Conservation (phyloP, 2,888 invertebrate species). For the Xestoiulus laeticollis region DNA sequence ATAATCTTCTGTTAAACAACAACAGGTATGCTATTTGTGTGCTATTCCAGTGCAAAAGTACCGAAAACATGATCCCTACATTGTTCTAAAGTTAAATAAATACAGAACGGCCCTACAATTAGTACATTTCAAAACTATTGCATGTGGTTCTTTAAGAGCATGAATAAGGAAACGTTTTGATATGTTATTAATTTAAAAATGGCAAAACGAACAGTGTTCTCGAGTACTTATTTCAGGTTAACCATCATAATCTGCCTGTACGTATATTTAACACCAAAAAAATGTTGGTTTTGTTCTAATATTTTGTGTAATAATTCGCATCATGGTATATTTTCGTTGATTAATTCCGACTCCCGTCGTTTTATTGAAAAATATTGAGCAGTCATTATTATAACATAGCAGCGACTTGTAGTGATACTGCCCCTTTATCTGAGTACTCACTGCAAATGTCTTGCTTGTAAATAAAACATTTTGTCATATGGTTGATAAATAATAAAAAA, state of each 20-base stretch:
- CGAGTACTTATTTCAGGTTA: neutral
- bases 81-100: too few species aligned
- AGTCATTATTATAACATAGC: slow-evolving; percentile 24
- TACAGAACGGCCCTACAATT: too few species aligned
- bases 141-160: too few species aligned
- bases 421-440: slow-evolving; percentile 38
- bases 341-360: neutral
- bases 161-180: neutral
- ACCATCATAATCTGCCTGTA: slow-evolving; percentile 34
- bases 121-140: too few species aligned
- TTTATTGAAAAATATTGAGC: neutral
- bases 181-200: neutral
- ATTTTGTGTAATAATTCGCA: neutral
- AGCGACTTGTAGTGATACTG: slow-evolving; percentile 40
- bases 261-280: neutral
- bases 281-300: neutral
- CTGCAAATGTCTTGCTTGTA: slow-evolving; percentile 41
- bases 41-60: too few species aligned
- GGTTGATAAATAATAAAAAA: slow-evolving; percentile 42
- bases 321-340: neutral
- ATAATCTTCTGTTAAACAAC: too few species aligned
- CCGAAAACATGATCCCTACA: too few species aligned
- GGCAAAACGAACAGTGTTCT: neutral
- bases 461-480: slow-evolving; percentile 42
- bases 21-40: too few species aligned